Conservation (phyloP, 2,888 invertebrate genomes). For the Troglohyphantes excavatus region DNA sequence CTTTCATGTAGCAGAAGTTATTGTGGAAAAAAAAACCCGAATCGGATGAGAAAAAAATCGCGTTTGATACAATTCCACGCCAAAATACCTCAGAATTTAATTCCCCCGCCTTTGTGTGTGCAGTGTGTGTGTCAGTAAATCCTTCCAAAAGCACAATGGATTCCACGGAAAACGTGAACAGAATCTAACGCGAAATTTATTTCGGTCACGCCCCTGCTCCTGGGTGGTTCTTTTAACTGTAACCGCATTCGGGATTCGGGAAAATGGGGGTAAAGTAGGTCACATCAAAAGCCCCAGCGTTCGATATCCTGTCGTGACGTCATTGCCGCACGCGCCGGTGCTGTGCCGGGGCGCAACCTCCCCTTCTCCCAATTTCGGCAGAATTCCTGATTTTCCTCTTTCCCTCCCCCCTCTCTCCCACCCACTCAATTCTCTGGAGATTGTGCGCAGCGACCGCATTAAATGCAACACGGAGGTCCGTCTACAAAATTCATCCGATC, state of each 20-base stretch:
- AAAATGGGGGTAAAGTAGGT: slow-evolving; percentile 64
- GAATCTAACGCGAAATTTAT: slow-evolving; percentile 28
- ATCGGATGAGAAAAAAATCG: neutral
- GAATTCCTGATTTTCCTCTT: slow-evolving; percentile 28
- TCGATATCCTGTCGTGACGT: slow-evolving; percentile 54
- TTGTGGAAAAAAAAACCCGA: neutral
- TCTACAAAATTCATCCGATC: slow-evolving; percentile 3
- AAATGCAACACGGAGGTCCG: slow-evolving; percentile 34
- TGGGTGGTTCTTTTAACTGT: slow-evolving; percentile 24
- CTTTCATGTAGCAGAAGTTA: neutral
- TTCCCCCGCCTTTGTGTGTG: neutral
- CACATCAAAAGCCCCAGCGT: slow-evolving; percentile 51
- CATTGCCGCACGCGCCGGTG: slow-evolving; percentile 11
- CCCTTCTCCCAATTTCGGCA: slow-evolving; percentile 6
- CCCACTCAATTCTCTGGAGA: slow-evolving; percentile 32
- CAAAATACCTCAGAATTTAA: neutral
- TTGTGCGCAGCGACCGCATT: slow-evolving; percentile 51
- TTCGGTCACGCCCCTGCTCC: slow-evolving; percentile 44
- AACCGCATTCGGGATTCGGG: slow-evolving; percentile 23
- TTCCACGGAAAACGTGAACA: slow-evolving; percentile 34
- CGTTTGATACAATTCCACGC: neutral
- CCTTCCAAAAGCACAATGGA: slow-evolving; percentile 51
- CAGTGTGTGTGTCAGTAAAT: slow-evolving; percentile 19
- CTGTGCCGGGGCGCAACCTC: neutral
- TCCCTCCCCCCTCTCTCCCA: neutral